These are phyloP conservation scores for Trogon surrucura DNA, from an alignment of 2,113 vertebrate species.

Conservation along the genomic window DNA sequence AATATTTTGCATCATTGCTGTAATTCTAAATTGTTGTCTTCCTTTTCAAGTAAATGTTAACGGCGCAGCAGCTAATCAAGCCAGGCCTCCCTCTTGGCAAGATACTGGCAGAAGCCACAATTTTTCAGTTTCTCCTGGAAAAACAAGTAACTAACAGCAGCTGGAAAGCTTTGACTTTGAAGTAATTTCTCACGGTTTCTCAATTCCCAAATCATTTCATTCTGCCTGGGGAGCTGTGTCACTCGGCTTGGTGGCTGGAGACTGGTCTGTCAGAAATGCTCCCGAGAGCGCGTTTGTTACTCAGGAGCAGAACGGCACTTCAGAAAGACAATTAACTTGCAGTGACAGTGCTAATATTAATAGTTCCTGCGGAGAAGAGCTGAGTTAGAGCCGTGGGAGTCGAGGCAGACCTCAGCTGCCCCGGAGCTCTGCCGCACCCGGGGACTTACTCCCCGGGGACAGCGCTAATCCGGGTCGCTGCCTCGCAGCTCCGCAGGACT, in stretches of 20 bases:
- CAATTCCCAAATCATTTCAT: not conserved
- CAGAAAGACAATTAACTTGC: not conserved
- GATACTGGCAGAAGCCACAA: not conserved
- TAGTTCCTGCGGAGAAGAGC: not conserved
- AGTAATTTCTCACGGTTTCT: not conserved
- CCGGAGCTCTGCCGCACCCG: not conserved
- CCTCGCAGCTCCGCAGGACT: not conserved
- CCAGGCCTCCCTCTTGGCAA: not conserved
- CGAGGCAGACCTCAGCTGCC: not conserved
- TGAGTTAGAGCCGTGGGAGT: accelerated
- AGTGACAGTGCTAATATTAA: not conserved
- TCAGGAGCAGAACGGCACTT: not conserved
- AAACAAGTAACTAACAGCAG: not conserved
- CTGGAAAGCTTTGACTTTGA: not conserved
- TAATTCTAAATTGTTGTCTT: not conserved
- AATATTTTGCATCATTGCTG: not conserved
- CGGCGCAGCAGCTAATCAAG: not conserved
- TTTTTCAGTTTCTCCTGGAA: not conserved
- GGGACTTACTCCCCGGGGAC: accelerated
- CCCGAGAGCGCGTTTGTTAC: accelerated
- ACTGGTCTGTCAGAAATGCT: not conserved
- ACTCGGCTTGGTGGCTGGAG: not conserved
- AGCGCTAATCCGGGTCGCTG: accelerated
- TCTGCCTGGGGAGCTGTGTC: accelerated
- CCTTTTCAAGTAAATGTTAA: not conserved